Evolutionary conservation across 2,113 vertebrate genomes (phyloP).

Genomic region (Bos indicus): DNA sequence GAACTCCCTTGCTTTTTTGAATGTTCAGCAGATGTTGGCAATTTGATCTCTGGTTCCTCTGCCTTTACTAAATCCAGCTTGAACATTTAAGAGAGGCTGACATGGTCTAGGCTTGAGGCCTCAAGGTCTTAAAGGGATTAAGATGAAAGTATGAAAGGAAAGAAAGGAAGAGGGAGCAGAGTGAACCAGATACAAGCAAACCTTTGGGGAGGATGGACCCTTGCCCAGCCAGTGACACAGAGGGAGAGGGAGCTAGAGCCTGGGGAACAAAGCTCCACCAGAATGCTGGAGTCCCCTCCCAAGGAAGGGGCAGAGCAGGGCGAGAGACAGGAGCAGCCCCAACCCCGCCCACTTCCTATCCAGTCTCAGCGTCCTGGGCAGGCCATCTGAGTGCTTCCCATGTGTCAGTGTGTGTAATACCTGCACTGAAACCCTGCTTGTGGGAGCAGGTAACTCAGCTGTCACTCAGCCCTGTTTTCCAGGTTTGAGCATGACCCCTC

Average conservation of each 20-base stretch:
- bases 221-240: neutral
- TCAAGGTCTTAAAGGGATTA: neutral
- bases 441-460: neutral
- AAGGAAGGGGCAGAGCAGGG: neutral
- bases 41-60: neutral
- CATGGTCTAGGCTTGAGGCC: neutral
- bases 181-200: neutral
- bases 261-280: neutral
- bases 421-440: rapidly evolving
- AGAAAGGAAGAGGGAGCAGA: neutral
- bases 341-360: too few species aligned
- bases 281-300: neutral
- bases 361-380: neutral
- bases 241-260: neutral
- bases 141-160: neutral
- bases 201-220: neutral
- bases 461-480: neutral
- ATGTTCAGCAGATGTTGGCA: neutral
- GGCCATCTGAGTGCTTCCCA: neutral
- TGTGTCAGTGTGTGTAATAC: neutral
- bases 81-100: neutral
- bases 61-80: neutral
- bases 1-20: neutral
- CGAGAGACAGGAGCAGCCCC: rapidly evolving
- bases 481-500: rapidly evolving